These are phyloP conservation scores for Brevimyrus niger DNA, from an alignment of 2,113 vertebrate genomes.

Conservation along the genomic window DNA sequence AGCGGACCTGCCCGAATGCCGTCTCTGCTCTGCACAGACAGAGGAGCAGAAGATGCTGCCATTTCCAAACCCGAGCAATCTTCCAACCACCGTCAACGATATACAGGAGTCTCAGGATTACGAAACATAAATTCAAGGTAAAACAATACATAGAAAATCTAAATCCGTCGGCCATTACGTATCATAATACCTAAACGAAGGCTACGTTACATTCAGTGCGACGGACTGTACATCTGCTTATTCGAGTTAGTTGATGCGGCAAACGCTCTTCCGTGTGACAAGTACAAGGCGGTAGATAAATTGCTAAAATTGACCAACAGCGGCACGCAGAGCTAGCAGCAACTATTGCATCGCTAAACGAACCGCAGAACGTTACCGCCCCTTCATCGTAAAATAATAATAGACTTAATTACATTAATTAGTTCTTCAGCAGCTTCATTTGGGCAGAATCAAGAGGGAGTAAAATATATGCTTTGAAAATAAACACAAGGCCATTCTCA, in stretches of 20 bases:
- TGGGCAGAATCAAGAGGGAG: not conserved
- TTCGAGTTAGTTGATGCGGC: not conserved
- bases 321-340: not conserved
- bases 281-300: not conserved
- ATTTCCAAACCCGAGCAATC: not conserved
- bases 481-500: not conserved
- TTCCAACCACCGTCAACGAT: not conserved
- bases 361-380: not conserved
- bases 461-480: not conserved
- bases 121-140: not conserved
- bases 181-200: not conserved
- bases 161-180: not conserved
- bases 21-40: slow-evolving; percentile 32
- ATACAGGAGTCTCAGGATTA: not conserved
- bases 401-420: not conserved
- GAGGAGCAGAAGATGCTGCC: slow-evolving; percentile 32
- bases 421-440: not conserved
- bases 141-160: not conserved
- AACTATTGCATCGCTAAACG: not conserved
- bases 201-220: not conserved
- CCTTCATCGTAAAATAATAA: not conserved
- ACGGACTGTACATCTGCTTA: not conserved
- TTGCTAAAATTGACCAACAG: not conserved
- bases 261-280: not conserved
- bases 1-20: slow-evolving; percentile 27